Conservation (phyloP, 1,140 invertebrate genomes). For the Drosophila takahashii region DNA sequence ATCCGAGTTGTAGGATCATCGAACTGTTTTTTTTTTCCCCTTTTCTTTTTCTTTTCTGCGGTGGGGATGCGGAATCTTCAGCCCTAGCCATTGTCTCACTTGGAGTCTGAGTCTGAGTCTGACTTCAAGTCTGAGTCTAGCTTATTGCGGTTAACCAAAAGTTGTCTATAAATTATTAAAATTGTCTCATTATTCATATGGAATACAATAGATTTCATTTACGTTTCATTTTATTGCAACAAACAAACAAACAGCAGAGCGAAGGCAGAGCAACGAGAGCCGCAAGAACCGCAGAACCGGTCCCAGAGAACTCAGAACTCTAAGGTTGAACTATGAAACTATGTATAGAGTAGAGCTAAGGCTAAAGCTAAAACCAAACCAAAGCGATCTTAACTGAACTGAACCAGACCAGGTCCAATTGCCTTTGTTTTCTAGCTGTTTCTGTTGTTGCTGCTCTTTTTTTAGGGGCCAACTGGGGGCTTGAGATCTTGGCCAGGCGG, state of each 20-base stretch:
- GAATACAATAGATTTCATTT: conserved; percentile 83
- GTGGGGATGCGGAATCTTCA: conserved; percentile 20
- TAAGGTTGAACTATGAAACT: conserved; percentile 12
- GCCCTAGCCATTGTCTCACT: conserved; percentile 39
- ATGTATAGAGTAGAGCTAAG: not conserved
- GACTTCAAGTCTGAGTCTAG: conserved; percentile 18
- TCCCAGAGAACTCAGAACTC: conserved; percentile 16
- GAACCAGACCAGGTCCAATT: conserved; percentile 68
- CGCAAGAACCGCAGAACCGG: conserved; percentile 50
- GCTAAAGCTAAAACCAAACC: conserved; percentile 1
- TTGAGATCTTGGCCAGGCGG: conserved; percentile 42
- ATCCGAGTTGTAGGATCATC: conserved; percentile 76
- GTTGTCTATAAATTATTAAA: conserved; percentile 84
- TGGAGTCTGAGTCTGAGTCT: conserved; percentile 31
- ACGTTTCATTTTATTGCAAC: conserved; percentile 83
- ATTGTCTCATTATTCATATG: conserved; percentile 84
- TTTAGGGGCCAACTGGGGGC: conserved; percentile 32
- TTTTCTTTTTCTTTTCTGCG: conserved; percentile 17
- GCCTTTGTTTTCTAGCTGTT: conserved; percentile 57
- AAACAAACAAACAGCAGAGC: conserved; percentile 45
- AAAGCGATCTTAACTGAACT: conserved; percentile 53
- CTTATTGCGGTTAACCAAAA: conserved; percentile 77
- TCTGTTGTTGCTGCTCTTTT: conserved; percentile 5
- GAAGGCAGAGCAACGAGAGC: conserved; percentile 6
- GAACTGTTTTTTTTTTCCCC: conserved; percentile 63